These are phyloP conservation scores for Megaceryle torquata DNA, from an alignment of 2,113 vertebrate species.

Conservation along the genomic window DNA sequence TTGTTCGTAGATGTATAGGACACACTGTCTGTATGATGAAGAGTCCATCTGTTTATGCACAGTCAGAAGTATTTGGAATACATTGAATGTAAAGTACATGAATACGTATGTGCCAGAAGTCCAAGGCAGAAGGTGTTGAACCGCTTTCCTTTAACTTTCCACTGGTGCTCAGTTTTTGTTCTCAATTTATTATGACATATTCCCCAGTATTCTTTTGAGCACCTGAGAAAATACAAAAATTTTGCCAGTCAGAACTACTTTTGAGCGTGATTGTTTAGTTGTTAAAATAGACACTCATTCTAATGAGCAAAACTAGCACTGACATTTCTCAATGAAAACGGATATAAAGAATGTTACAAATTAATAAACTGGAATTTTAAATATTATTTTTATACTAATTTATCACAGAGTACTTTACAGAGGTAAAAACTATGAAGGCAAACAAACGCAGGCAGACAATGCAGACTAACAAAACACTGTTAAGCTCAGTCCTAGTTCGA, in stretches of 20 bases:
- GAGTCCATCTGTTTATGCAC: not conserved
- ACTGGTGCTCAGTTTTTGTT: not conserved
- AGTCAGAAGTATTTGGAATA: not conserved
- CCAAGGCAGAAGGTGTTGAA: not conserved
- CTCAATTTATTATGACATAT: not conserved
- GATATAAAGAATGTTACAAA: not conserved
- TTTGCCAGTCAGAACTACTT: not conserved
- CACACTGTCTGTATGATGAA: not conserved
- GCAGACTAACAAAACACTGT: slow-evolving; percentile 15
- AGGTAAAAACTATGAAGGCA: not conserved
- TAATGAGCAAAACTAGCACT: not conserved
- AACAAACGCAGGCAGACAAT: too few relatives aligned
- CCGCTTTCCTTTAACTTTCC: not conserved
- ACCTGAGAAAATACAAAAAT: not conserved
- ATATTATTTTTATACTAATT: slow-evolving; percentile 36
- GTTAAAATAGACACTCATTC: not conserved
- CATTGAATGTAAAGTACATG: not conserved
- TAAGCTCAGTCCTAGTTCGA: slow-evolving; percentile 38
- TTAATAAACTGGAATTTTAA: slow-evolving; percentile 22
- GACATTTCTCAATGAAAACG: not conserved
- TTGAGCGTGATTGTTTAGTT: not conserved
- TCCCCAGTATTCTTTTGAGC: not conserved
- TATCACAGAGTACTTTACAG: slow-evolving; percentile 52
- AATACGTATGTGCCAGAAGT: not conserved
- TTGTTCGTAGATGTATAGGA: not conserved